A percentile compares a stretch with the other conserved stretches of the same genome.
Evolutionary conservation across 2,888 invertebrate species (phyloP).

Genomic region (Lathronympha strigana): DNA sequence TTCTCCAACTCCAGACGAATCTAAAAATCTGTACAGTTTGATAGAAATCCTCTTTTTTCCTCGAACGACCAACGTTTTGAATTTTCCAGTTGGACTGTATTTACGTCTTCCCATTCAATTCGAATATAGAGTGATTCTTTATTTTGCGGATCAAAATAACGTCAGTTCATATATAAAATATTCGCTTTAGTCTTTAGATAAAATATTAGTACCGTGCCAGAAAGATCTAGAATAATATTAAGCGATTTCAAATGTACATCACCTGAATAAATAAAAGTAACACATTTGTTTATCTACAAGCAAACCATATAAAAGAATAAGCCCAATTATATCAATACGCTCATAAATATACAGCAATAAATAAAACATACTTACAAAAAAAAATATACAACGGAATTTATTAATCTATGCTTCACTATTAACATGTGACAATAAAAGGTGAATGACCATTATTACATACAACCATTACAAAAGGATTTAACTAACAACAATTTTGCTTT

Average conservation of each 20-base stretch:
- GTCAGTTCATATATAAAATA: too few species aligned
- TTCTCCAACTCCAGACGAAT: constrained; percentile 8
- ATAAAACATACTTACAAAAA: constrained; percentile 15
- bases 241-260: too few species aligned
- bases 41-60: constrained; percentile 22
- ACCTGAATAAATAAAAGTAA: too few species aligned
- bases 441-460: constrained; percentile 20
- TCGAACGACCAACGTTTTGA: constrained; percentile 9
- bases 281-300: too few species aligned
- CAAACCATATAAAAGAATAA: too few species aligned
- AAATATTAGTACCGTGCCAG: too few species aligned
- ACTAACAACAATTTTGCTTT: neutral
- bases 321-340: too few species aligned
- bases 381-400: constrained; percentile 9
- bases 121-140: neutral
- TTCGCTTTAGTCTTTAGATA: too few species aligned
- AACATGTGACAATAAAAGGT: constrained; percentile 31
- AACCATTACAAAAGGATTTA: neutral
- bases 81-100: constrained; percentile 23
- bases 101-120: neutral
- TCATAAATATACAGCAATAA: too few species aligned
- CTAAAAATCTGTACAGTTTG: constrained; percentile 33
- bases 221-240: too few species aligned
- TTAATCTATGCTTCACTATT: constrained; percentile 26
- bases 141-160: neutral